Evolutionary conservation across 2,797 vertebrate species (phyloP), one percentile per base, ranked within the genome.

Genomic region (Limnodromus scolopaceus): DNA sequence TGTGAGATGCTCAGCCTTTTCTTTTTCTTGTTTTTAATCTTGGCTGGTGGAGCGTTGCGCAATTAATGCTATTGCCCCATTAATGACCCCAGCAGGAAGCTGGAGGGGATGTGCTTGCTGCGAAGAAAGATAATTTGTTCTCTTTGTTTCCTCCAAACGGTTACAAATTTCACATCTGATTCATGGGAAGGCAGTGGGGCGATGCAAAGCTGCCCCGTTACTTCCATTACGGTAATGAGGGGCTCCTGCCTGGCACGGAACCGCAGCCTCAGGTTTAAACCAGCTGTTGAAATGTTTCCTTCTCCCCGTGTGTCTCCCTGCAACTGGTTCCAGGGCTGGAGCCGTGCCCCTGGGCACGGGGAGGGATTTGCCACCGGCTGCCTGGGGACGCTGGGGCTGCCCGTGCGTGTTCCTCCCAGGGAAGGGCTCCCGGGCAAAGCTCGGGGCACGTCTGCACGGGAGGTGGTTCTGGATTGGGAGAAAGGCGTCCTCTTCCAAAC

Each of bases 51-150:
- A 90, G 79, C 36, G 0, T 86, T 86, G 72, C 84, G 38, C 84
- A 69, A 39, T 80, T 69, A 76, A 53, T 4, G 41, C 76, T 38
- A 4, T 45, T 70, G 81, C 77, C 78, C 87, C 84, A 9, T 36
- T 81, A 72, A 45, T 65, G 84, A 84, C 68, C 92, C 89, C 49
- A 13, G 87, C 25, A 14, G 79, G 75, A 63, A 55, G 28, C 76
- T 75, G 75, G 48, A 69, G 83, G 89, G 79, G 87, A 55, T 41
- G 63, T 18, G 54, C 87, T 76, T 55, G 48, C 76, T 69, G 72
- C 54, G 17, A 3, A 36, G 72, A 60, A 22, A 45, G 43, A 76
- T 13, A 39, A 70, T 88, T 69, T 92, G 71, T 69, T 91, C 83
- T 28, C 64, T 88, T 72, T 72, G 55, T 76, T 90, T 39, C 72